A percentile compares a stretch with the other conserved stretches of the same genome.
These are phyloP conservation scores for Ceuthmochares aereus DNA, from an alignment of 2,113 vertebrate species.

Conservation along the genomic window DNA sequence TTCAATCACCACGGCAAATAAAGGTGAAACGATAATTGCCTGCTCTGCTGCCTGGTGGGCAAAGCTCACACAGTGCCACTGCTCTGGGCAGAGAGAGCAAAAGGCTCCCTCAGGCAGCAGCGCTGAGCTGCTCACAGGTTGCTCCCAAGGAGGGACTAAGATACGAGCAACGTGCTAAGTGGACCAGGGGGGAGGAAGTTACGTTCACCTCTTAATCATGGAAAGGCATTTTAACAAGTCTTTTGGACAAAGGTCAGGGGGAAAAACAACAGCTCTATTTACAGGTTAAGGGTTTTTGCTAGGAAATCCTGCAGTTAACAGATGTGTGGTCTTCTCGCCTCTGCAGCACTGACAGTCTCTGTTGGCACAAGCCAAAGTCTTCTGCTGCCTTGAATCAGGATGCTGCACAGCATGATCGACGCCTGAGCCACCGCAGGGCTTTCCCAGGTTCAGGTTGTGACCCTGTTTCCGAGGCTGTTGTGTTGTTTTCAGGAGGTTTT, in stretches of 20 bases:
- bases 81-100: background rate
- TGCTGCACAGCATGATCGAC: background rate
- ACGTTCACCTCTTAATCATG: background rate
- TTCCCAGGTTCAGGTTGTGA: background rate
- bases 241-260: background rate
- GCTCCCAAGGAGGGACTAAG: background rate
- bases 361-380: background rate
- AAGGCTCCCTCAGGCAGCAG: background rate
- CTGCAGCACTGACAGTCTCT: background rate
- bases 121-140: accelerated
- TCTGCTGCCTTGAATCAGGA: accelerated
- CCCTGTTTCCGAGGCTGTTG: accelerated
- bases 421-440: background rate
- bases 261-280: background rate
- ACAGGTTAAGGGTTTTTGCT: background rate
- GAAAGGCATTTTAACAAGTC: background rate
- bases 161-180: background rate
- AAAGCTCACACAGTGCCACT: background rate
- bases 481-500: background rate
- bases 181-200: background rate
- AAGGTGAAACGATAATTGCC: background rate
- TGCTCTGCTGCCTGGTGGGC: background rate
- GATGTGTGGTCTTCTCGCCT: too few species aligned
- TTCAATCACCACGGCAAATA: background rate
- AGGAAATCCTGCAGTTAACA: background rate